A percentile compares a stretch with the other conserved stretches of the same genome.
Evolutionary conservation across 2,888 invertebrate species (phyloP).

Genomic region (Aplocera efformata): DNA sequence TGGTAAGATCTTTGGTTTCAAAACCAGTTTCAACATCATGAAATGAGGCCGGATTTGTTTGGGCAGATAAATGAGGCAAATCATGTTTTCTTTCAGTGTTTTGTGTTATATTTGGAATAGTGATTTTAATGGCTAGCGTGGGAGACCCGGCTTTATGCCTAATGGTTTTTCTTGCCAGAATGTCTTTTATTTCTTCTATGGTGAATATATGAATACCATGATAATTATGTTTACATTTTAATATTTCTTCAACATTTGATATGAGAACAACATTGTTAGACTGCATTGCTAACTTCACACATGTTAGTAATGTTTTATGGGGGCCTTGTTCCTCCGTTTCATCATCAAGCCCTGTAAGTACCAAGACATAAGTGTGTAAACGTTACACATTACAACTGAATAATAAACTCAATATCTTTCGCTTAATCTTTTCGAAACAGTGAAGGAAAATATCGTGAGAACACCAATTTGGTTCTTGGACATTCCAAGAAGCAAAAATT

Average conservation of each 20-base stretch:
- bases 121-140: conserved; percentile 15
- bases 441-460: too few relatives aligned
- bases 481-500: too few relatives aligned
- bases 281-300: conserved; percentile 8
- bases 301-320: conserved; percentile 17
- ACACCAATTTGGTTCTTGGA: too few relatives aligned
- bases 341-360: too few relatives aligned
- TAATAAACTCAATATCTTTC: too few relatives aligned
- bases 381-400: too few relatives aligned
- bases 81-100: neutral
- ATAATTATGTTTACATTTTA: conserved; percentile 5
- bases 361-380: too few relatives aligned
- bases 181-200: conserved; percentile 13
- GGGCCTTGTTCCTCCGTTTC: neutral
- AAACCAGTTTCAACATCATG: too few relatives aligned
- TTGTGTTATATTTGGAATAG: conserved; percentile 13
- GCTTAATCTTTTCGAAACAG: too few relatives aligned
- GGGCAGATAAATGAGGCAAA: neutral
- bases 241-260: conserved; percentile 6
- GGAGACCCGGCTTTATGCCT: conserved; percentile 8
- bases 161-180: conserved; percentile 4
- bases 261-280: conserved; percentile 24
- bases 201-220: conserved; percentile 17
- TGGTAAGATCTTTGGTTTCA: too few relatives aligned
- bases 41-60: too few relatives aligned